Evolutionary conservation across 1,140 invertebrate genomes (phyloP), one percentile per base, ranked within the genome.

Genomic region (Caerostris extrusa): DNA sequence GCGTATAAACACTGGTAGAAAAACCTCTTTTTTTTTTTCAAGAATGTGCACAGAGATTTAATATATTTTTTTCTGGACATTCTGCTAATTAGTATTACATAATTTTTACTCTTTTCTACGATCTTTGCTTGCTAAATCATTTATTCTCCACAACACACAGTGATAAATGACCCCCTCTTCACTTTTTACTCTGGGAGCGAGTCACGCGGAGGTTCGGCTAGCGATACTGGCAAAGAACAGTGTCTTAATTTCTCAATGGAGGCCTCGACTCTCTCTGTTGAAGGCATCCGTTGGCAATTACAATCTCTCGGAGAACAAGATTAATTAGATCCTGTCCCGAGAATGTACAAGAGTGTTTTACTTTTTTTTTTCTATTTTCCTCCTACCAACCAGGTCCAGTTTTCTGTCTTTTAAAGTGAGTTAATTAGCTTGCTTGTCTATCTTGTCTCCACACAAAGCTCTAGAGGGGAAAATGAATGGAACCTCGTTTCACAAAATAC

Each of bases 231-330:
- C 77, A 56, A 82, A 82, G 77, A 82, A 53, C 77, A 86, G 61
- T 55, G 86, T 88, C 86, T 88, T 88, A 88, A 88, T 88, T 88
- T 88, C 86, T 64, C 86, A 88, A 88, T 61, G 61, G 60, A 57
- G 60, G 10, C 4, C 55, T 53, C 12, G 55, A 64, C 71, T 55
- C 56, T 3, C 19, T 8, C 60, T 12, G 61, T 64, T 88, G 19
- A 58, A 83, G 55, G 82, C 53, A 55, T 58, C 53, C 58, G 50
- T 64, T 55, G 58, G 53, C 86, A 88, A 88, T 88, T 88, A 88
- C 86, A 64, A 88, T 64, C 58, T 88, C 19, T 64, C 86, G 12
- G n/a, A 61, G 86, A 64, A 88, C 50, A 88, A 88, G 86, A 88
- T 88, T 88, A 88, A 88, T 88, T 60, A 55, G 60, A 88, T 67